Evolutionary conservation across 2,797 vertebrate species (phyloP).

Genomic region (Intellagama lesueurii): DNA sequence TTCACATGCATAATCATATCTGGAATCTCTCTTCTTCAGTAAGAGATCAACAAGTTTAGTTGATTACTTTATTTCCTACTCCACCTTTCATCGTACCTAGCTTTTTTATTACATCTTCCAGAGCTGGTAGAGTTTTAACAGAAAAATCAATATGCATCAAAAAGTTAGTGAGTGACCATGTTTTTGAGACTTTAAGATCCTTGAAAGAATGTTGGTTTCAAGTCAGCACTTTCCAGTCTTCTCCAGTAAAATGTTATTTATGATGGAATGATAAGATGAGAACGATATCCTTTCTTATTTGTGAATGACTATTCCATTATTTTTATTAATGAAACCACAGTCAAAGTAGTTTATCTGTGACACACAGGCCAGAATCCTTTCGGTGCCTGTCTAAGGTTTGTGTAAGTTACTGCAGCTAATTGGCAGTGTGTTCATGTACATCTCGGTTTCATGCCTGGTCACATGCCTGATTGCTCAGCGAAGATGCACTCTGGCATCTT

Average conservation of each 20-base stretch:
- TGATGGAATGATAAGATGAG: conserved; percentile 12
- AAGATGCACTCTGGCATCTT: too few relatives aligned
- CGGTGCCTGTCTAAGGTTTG: too few relatives aligned
- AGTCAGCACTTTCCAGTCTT: not conserved
- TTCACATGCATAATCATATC: not conserved
- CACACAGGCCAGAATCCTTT: too few relatives aligned
- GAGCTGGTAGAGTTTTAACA: conserved; percentile 61
- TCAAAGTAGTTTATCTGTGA: too few relatives aligned
- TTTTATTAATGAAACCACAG: not conserved
- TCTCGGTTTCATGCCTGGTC: too few relatives aligned
- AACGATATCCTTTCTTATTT: not conserved
- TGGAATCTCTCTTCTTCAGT: not conserved
- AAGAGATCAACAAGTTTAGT: not conserved
- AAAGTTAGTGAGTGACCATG: conserved; percentile 5
- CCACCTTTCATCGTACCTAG: not conserved
- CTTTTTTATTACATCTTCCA: conserved; percentile 37
- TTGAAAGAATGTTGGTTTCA: conserved; percentile 45
- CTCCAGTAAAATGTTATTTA: conserved; percentile 37
- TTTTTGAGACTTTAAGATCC: conserved; percentile 12
- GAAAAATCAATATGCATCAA: conserved; percentile 44
- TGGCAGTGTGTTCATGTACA: too few relatives aligned
- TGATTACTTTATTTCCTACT: not conserved
- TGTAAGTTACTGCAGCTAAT: too few relatives aligned
- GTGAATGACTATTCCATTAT: not conserved
- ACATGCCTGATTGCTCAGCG: too few relatives aligned